Evolutionary conservation across 2,888 invertebrate genomes (phyloP), one percentile per base, ranked within the genome.

Genomic region (Ectropis crepuscularia): DNA sequence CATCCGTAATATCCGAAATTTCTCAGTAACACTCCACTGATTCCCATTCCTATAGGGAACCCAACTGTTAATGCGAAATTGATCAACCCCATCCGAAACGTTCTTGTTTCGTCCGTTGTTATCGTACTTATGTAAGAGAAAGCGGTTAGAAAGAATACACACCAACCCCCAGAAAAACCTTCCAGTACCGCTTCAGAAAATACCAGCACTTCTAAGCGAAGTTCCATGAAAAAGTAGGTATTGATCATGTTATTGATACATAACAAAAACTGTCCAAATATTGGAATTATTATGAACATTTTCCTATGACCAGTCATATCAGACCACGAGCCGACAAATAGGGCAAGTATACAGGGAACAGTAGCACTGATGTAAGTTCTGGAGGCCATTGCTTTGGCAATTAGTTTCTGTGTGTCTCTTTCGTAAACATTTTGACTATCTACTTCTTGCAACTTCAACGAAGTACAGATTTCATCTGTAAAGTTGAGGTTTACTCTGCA

Each of bases 61-160:
- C 97, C 97, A 28, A 97, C 93, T 6, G 97, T 97, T 67, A 97
- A 94, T 86, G 97, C 96, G 9, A 98, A 95, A 83, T 97, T 98
- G 36, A 97, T 94, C 28, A 98, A 94, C 2, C 97, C 97, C 77
- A 98, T 95, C 58, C 98, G 92, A 50, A 96, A 92, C 0, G 98
- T 98, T 68, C 98, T 94, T 47, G 94, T 95, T 77, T 96, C 94
- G 47, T 95, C 94, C 0, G 95, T 95, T 1, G 97, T 97, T 5
- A 97, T 95, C 72, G 97, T 96, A 49, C 96, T 96, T 46, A 98
- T 95, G 79, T 96, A 98, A 74, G 97, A 95, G 90, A 97, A 96
- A 57, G 96, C 95, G 0, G 96, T 95, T 94, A 97, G 94, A 71
- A 97, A 94, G 94, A 95, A 95, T 63, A 96, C 94, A 85, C 96